Evolutionary conservation across 2,113 vertebrate genomes (phyloP).

Genomic region (Pipra filicauda): DNA sequence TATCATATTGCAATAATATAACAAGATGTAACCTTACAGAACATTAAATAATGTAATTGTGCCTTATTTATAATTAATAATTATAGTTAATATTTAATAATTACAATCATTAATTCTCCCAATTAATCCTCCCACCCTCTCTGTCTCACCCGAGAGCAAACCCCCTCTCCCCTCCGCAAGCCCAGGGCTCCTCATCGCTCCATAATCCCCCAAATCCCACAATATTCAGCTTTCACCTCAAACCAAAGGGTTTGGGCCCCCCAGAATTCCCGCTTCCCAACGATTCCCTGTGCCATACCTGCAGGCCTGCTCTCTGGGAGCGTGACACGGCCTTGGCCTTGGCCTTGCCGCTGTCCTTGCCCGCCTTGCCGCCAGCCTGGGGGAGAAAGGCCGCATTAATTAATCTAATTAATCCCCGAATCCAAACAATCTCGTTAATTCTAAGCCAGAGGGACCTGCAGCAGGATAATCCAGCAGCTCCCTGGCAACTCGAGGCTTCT

Average conservation of each 20-base stretch:
- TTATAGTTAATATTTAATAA: background rate
- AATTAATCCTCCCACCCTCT: background rate
- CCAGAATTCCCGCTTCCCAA: accelerated
- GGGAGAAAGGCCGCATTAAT: background rate
- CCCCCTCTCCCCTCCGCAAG: background rate
- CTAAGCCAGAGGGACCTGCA: background rate
- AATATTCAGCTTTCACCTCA: accelerated
- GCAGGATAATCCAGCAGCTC: background rate
- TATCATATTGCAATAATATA: too few relatives aligned
- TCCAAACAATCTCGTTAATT: background rate
- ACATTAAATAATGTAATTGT: background rate
- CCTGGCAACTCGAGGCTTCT: background rate
- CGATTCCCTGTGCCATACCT: slow-evolving; percentile 70
- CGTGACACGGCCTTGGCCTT: slow-evolving; percentile 98
- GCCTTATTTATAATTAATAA: background rate
- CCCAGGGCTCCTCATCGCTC: accelerated
- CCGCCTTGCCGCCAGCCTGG: slow-evolving; percentile 97
- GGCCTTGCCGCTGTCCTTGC: slow-evolving; percentile 98
- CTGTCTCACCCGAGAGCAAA: background rate
- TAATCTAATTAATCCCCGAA: background rate
- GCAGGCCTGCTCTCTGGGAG: slow-evolving; percentile 94
- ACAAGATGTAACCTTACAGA: background rate
- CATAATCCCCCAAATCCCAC: accelerated
- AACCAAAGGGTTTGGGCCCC: accelerated
- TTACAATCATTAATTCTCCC: background rate